Percentiles rank a stretch among this genome's conserved stretches.
Conservation (phyloP, 2,888 invertebrate species). For the Ephialtes manifestator region DNA sequence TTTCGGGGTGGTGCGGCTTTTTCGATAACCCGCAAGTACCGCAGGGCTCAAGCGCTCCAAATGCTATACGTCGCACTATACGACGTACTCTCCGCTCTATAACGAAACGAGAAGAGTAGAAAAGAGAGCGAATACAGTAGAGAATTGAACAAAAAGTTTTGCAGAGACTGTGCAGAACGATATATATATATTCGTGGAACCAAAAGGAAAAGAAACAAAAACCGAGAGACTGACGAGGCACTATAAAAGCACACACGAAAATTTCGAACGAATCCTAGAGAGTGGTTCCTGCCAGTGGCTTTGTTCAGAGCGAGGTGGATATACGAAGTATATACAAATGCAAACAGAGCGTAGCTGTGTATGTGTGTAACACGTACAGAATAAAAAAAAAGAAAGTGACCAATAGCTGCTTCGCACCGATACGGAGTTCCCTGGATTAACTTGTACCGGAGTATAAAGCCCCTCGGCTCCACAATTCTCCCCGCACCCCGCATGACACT, state of each 20-base stretch:
- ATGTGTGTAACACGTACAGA: slow-evolving; percentile 18
- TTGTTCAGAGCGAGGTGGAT: slow-evolving; percentile 49
- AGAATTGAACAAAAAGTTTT: slow-evolving; percentile 63
- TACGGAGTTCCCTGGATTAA: slow-evolving; percentile 78
- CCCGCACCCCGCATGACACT: slow-evolving; percentile 42
- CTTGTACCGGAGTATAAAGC: slow-evolving; percentile 81
- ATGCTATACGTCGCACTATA: slow-evolving; percentile 35
- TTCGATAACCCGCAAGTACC: slow-evolving; percentile 66
- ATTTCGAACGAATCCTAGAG: slow-evolving; percentile 60
- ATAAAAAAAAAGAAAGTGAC: slow-evolving; percentile 18
- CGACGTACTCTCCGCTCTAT: slow-evolving; percentile 29
- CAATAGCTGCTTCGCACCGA: slow-evolving; percentile 63
- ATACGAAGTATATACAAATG: slow-evolving; percentile 35
- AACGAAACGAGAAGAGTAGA: slow-evolving; percentile 48
- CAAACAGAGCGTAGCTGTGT: slow-evolving; percentile 23
- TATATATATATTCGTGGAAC: slow-evolving; percentile 31
- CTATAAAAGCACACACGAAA: slow-evolving; percentile 55
- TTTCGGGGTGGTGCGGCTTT: slow-evolving; percentile 60
- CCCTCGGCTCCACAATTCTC: slow-evolving; percentile 67
- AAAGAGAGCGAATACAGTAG: slow-evolving; percentile 56
- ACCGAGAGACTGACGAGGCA: slow-evolving; percentile 55
- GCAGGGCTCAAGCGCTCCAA: slow-evolving; percentile 24
- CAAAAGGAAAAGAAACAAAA: slow-evolving; percentile 54
- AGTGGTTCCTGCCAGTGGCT: slow-evolving; percentile 44
- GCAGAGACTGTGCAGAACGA: slow-evolving; percentile 27